Percentiles rank a stretch among this genome's conserved stretches.
Conservation (phyloP, 2,113 vertebrate genomes). For the Megaptera novaeangliae region DNA sequence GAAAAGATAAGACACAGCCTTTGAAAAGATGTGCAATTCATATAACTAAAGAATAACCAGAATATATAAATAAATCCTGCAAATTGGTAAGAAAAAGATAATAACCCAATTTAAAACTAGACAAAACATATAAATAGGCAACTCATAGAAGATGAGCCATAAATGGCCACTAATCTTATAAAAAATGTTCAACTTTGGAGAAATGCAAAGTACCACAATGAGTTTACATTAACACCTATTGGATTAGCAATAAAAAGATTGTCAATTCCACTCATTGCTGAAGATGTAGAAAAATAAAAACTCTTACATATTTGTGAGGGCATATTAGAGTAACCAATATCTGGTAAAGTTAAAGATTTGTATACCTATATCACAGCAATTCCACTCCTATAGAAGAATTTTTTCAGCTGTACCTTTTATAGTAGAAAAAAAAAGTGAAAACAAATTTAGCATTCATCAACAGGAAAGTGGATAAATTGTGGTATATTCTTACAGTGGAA, state of each 20-base stretch:
- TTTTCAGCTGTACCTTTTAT: background rate
- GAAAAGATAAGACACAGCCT: background rate
- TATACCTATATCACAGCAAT: background rate
- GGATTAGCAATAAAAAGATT: background rate
- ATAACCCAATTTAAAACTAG: background rate
- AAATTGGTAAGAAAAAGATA: background rate
- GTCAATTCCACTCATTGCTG: background rate
- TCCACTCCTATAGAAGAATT: background rate
- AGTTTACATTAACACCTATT: background rate
- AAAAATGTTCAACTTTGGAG: background rate
- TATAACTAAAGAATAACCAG: background rate
- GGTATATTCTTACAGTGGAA: background rate
- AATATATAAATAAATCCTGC: background rate
- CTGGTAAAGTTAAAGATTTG: background rate
- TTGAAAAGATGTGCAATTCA: background rate
- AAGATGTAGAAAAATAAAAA: background rate
- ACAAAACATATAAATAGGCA: background rate
- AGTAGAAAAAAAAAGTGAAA: background rate
- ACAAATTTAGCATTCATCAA: background rate
- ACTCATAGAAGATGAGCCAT: background rate
- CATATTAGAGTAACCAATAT: background rate
- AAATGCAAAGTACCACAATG: background rate
- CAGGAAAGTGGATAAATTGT: background rate
- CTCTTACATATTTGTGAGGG: background rate
- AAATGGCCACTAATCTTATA: background rate